Conservation (phyloP, 2,888 invertebrate genomes). For the Dromius quadrimaculatus region DNA sequence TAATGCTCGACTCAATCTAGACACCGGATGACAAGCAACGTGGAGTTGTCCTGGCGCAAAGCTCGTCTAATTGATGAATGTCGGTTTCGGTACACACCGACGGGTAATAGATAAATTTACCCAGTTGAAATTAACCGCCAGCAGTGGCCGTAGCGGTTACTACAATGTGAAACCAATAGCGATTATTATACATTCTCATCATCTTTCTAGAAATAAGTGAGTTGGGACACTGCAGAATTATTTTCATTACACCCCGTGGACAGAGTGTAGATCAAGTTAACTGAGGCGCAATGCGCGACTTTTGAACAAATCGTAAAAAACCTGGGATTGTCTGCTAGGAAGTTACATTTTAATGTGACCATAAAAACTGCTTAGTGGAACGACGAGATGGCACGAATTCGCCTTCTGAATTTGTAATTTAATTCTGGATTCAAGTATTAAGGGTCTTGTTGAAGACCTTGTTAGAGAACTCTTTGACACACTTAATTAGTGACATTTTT, state of each 20-base stretch:
- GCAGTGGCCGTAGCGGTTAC: slow-evolving; percentile 27
- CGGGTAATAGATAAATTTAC: slow-evolving; percentile 40
- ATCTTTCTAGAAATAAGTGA: not conserved
- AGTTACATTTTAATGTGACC: slow-evolving; percentile 40
- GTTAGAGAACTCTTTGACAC: no score
- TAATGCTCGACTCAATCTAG: slow-evolving; percentile 12
- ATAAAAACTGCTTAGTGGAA: slow-evolving; percentile 30
- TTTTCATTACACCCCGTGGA: slow-evolving; percentile 40
- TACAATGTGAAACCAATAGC: slow-evolving; percentile 39
- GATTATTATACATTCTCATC: not conserved
- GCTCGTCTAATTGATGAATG: slow-evolving; percentile 20
- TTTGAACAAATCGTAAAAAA: slow-evolving; percentile 44
- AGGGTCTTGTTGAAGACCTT: no score
- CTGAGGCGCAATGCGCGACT: slow-evolving; percentile 28
- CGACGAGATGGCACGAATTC: not conserved
- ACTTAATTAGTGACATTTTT: no score
- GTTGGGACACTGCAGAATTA: slow-evolving; percentile 30
- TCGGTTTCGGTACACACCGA: slow-evolving; percentile 20
- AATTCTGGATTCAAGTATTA: slow-evolving; percentile 5
- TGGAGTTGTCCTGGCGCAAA: slow-evolving; percentile 8
- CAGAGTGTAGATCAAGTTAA: slow-evolving; percentile 32
- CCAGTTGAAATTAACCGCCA: slow-evolving; percentile 36
- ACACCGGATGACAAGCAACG: not conserved
- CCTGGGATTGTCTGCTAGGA: slow-evolving; percentile 33
- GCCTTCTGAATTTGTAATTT: slow-evolving; percentile 34